Evolutionary conservation across 2,113 vertebrate species (phyloP).

Genomic region (Dromas ardeola): DNA sequence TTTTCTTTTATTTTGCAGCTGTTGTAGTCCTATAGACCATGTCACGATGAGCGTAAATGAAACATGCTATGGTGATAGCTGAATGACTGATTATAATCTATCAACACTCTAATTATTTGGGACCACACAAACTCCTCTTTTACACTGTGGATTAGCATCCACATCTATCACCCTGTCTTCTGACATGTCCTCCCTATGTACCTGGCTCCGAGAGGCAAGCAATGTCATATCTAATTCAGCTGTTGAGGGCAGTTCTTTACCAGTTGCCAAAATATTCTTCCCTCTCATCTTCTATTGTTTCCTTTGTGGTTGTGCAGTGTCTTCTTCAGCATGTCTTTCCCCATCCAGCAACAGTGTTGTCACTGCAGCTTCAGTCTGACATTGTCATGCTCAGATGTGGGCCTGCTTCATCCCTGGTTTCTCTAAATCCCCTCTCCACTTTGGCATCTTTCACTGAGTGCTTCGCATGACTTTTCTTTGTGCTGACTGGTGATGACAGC

Average conservation of each 20-base stretch:
- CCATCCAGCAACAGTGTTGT: background rate
- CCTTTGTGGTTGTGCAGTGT: background rate
- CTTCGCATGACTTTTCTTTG: background rate
- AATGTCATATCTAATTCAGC: background rate
- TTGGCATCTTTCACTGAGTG: background rate
- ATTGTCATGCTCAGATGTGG: background rate
- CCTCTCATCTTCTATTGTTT: background rate
- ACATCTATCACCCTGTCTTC: background rate
- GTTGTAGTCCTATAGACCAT: background rate
- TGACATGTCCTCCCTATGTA: background rate
- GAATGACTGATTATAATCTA: background rate
- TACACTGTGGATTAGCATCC: background rate
- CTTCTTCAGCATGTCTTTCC: background rate
- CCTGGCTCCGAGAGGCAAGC: background rate
- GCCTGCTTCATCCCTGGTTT: background rate
- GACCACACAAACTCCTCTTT: background rate
- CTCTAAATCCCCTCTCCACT: background rate
- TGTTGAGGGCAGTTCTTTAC: background rate
- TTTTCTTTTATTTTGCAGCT: background rate
- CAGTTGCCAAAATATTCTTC: background rate
- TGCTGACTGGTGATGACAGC: slow-evolving; percentile 7
- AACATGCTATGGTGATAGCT: background rate
- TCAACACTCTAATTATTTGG: background rate
- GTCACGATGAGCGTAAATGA: background rate
- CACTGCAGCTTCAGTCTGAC: background rate